A percentile compares a stretch with the other conserved stretches of the same genome.
phyloP scores from a whole-genome alignment of 2,888 invertebrate genomes.

The Synanthedon andrenaeformis region DNA sequence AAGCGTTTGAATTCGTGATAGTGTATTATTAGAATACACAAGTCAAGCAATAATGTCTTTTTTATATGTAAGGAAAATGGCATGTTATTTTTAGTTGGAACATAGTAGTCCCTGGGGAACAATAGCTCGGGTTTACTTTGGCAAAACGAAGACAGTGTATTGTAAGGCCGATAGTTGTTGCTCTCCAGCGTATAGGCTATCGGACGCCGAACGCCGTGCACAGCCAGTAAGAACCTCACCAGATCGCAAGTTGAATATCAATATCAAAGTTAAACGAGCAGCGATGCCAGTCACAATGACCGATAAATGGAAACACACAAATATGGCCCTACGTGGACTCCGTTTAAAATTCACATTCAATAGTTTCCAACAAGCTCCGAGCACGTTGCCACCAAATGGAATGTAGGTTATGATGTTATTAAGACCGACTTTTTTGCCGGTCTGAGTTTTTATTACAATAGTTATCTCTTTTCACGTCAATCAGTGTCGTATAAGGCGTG shows the following conservation, averaged over 20 bases:
- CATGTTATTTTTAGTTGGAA: too few relatives aligned
- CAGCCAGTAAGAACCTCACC: constrained; percentile 7
- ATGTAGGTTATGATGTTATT: constrained; percentile 70
- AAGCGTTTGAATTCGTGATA: constrained; percentile 33
- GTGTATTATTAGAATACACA: constrained; percentile 16
- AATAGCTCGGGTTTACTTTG: constrained; percentile 12
- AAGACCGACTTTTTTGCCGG: constrained; percentile 56
- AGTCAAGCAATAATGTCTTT: not conserved
- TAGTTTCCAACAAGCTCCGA: constrained; percentile 31
- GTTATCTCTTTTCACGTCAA: constrained; percentile 64
- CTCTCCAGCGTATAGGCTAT: constrained; percentile 37
- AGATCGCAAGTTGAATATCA: constrained; percentile 60
- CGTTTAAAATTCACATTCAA: constrained; percentile 63
- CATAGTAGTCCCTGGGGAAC: constrained; percentile 4
- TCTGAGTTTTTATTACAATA: constrained; percentile 58
- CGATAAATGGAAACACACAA: constrained; percentile 62
- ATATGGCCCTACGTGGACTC: constrained; percentile 53
- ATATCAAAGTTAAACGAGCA: constrained; percentile 53
- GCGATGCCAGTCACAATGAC: constrained; percentile 54
- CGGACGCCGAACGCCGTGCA: constrained; percentile 28
- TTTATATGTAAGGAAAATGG: not conserved
- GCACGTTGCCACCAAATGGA: constrained; percentile 47
- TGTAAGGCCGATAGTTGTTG: constrained; percentile 35
- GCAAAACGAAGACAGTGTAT: constrained; percentile 23
- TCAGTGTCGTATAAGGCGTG: constrained; percentile 61